Percentiles rank a stretch among this genome's conserved stretches.
phyloP scores from a whole-genome alignment of 2,797 vertebrate species.

The Sebastes matsubarae region DNA sequence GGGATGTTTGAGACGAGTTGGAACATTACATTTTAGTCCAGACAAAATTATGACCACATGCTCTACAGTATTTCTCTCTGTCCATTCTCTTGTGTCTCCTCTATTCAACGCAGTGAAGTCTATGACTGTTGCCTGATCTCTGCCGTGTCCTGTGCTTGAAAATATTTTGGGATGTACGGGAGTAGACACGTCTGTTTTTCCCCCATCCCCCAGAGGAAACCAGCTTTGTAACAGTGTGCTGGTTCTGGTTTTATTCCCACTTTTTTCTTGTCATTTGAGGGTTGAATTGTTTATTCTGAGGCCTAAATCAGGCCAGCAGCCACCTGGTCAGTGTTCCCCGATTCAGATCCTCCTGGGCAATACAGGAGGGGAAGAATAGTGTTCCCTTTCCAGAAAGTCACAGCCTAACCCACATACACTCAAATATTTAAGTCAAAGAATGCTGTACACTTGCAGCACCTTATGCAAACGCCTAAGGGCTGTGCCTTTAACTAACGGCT shows the following conservation, averaged over 20 bases:
- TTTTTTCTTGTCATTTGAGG: background rate
- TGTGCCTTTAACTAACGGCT: background rate
- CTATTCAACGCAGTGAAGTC: background rate
- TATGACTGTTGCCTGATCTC: background rate
- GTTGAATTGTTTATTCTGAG: slow-evolving; percentile 10
- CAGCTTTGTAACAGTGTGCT: background rate
- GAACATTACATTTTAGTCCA: background rate
- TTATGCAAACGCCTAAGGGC: background rate
- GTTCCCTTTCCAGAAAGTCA: slow-evolving; percentile 14
- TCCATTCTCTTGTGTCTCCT: background rate
- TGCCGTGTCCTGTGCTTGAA: background rate
- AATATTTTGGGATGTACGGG: background rate
- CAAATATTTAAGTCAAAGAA: background rate
- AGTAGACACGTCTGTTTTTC: background rate
- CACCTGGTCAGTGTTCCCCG: slow-evolving; percentile 31
- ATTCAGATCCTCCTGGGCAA: slow-evolving; percentile 9
- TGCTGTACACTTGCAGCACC: background rate
- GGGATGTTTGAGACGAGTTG: background rate
- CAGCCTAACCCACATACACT: slow-evolving; percentile 20
- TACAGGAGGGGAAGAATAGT: background rate
- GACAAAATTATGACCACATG: background rate
- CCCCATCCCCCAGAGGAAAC: background rate
- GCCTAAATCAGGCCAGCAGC: slow-evolving; percentile 34
- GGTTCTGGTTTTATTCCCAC: background rate
- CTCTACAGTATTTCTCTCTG: background rate